Evolutionary conservation across 2,888 invertebrate genomes (phyloP).

Genomic region (Thyatira batis): DNA sequence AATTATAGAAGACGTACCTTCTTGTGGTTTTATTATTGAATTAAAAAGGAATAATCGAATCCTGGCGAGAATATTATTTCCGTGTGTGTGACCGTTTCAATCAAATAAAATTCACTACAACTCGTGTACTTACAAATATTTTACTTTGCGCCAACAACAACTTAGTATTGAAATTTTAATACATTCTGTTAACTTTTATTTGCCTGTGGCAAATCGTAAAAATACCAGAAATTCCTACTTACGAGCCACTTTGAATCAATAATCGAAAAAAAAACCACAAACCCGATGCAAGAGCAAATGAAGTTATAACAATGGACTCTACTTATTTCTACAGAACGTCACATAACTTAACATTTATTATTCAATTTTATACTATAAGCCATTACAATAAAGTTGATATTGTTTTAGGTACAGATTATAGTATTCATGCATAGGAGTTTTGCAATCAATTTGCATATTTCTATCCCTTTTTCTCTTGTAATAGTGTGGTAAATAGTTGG

Average conservation of each 20-base stretch:
- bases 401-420: background rate
- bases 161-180: slow-evolving; percentile 13
- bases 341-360: slow-evolving; percentile 22
- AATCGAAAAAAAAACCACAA: slow-evolving; percentile 59
- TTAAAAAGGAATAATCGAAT: too few species aligned
- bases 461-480: slow-evolving; percentile 57
- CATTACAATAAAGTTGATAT: slow-evolving; percentile 9
- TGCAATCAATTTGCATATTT: slow-evolving; percentile 61
- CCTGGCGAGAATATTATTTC: too few species aligned
- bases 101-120: background rate
- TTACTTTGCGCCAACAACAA: slow-evolving; percentile 1
- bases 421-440: slow-evolving; percentile 26
- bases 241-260: slow-evolving; percentile 76
- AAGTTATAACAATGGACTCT: slow-evolving; percentile 74
- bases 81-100: background rate
- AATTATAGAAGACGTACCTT: too few species aligned
- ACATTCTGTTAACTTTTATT: slow-evolving; percentile 33
- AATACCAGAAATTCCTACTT: slow-evolving; percentile 72
- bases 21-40: too few species aligned
- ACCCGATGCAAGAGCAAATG: slow-evolving; percentile 66
- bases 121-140: background rate
- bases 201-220: slow-evolving; percentile 69
- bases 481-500: slow-evolving; percentile 42
- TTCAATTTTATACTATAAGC: background rate
- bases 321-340: slow-evolving; percentile 21